Evolutionary conservation across 2,888 invertebrate species (phyloP).

Genomic region (Adela reaumurella): DNA sequence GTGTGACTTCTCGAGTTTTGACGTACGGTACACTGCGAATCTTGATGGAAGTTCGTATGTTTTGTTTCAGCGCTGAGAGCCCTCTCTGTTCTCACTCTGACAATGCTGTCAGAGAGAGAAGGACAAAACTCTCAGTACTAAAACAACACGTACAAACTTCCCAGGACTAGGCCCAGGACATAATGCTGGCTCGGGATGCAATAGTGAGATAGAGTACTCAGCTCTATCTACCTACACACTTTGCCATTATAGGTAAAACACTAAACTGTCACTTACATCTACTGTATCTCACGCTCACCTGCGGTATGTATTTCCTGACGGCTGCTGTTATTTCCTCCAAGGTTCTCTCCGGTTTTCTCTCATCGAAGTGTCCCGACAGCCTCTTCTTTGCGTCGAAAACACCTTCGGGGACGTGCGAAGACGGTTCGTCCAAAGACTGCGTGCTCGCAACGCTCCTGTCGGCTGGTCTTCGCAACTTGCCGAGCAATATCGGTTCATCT

Average conservation of each 20-base stretch:
- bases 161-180: too few species aligned
- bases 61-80: too few species aligned
- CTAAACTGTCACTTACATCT: neutral
- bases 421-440: slow-evolving; percentile 22
- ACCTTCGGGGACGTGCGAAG: slow-evolving; percentile 28
- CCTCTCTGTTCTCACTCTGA: too few species aligned
- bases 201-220: too few species aligned
- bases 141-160: too few species aligned
- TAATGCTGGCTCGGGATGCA: too few species aligned
- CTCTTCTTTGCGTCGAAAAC: slow-evolving; percentile 43
- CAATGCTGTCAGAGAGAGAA: too few species aligned
- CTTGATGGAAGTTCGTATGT: too few species aligned
- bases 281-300: slow-evolving; percentile 27
- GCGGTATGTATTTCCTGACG: slow-evolving; percentile 44
- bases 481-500: slow-evolving; percentile 39
- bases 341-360: slow-evolving; percentile 32
- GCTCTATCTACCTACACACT: too few species aligned
- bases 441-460: slow-evolving; percentile 19
- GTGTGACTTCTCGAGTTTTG: too few species aligned
- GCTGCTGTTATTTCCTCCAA: slow-evolving; percentile 41
- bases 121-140: too few species aligned
- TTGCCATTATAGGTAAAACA: neutral
- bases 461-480: slow-evolving; percentile 31
- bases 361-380: slow-evolving; percentile 36
- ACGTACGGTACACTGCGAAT: too few species aligned